Percentiles rank a stretch among this genome's conserved stretches.
These are phyloP conservation scores for Peromyscus nudipes DNA, from an alignment of 2,797 vertebrate species.

Conservation along the genomic window DNA sequence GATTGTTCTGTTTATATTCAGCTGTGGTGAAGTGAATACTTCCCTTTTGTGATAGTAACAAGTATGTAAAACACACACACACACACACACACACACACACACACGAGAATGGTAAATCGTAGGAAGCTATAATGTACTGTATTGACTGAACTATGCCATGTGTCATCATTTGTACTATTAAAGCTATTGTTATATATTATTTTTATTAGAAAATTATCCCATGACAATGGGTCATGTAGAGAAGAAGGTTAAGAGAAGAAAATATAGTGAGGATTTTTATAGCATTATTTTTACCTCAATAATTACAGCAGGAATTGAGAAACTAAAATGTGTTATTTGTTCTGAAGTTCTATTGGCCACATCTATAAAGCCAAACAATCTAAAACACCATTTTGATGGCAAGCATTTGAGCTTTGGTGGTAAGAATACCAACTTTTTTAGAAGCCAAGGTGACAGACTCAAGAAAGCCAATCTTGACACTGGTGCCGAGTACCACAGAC, in stretches of 20 bases:
- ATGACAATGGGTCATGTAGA: neutral
- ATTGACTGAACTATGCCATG: neutral
- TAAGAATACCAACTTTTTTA: neutral
- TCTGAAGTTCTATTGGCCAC: neutral
- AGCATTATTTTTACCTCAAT: neutral
- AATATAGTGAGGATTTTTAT: neutral
- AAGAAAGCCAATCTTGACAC: neutral
- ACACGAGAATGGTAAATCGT: neutral
- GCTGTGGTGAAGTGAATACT: neutral
- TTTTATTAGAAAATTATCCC: neutral
- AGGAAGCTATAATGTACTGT: neutral
- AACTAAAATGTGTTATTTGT: neutral
- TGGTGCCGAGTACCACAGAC: neutral
- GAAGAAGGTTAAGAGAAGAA: neutral
- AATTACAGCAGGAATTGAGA: neutral
- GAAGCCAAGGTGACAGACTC: neutral
- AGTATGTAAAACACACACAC: neutral
- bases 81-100: neutral
- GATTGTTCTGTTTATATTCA: neutral
- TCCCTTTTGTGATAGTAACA: neutral
- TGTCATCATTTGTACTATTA: neutral
- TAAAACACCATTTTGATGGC: neutral
- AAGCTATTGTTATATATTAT: neutral
- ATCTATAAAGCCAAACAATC: neutral
- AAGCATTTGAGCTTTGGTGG: neutral